Percentiles rank a stretch among this genome's conserved stretches.
Evolutionary conservation across 2,888 invertebrate genomes (phyloP).

Genomic region (Petrophora chlorosata): DNA sequence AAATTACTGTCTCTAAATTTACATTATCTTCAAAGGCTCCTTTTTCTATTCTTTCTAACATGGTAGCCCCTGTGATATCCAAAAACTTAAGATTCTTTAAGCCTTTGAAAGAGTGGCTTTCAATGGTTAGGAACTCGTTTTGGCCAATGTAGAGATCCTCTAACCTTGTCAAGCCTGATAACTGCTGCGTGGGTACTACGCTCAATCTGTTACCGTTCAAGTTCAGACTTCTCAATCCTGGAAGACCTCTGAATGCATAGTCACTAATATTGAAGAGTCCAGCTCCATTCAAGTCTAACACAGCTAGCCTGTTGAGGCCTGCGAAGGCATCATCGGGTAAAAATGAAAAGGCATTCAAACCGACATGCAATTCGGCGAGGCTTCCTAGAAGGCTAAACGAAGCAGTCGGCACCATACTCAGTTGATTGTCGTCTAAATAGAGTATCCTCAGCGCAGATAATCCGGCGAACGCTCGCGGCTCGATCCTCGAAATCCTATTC

Average conservation of each 20-base stretch:
- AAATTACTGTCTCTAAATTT: slow-evolving; percentile 89
- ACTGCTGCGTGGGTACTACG: slow-evolving; percentile 89
- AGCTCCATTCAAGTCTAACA: slow-evolving; percentile 91
- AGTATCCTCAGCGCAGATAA: slow-evolving; percentile 90
- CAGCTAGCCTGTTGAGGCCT: slow-evolving; percentile 89
- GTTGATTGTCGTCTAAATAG: slow-evolving; percentile 92
- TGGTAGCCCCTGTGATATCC: slow-evolving; percentile 91
- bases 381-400: slow-evolving; percentile 89
- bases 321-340: slow-evolving; percentile 91
- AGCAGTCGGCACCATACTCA: slow-evolving; percentile 89
- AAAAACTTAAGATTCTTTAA: slow-evolving; percentile 89
- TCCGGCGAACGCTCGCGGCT: slow-evolving; percentile 90
- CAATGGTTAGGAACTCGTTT: slow-evolving; percentile 89
- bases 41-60: slow-evolving; percentile 88
- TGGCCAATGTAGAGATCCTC: slow-evolving; percentile 93
- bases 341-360: slow-evolving; percentile 90
- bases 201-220: slow-evolving; percentile 91
- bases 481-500: slow-evolving; percentile 92
- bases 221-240: slow-evolving; percentile 89
- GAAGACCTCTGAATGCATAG: slow-evolving; percentile 89
- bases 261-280: slow-evolving; percentile 91
- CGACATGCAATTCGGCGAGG: slow-evolving; percentile 92
- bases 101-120: slow-evolving; percentile 90
- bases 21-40: slow-evolving; percentile 92
- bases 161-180: slow-evolving; percentile 87